Conservation (phyloP, 2,888 invertebrate species). For the Dyspetes luteomarginatus region DNA sequence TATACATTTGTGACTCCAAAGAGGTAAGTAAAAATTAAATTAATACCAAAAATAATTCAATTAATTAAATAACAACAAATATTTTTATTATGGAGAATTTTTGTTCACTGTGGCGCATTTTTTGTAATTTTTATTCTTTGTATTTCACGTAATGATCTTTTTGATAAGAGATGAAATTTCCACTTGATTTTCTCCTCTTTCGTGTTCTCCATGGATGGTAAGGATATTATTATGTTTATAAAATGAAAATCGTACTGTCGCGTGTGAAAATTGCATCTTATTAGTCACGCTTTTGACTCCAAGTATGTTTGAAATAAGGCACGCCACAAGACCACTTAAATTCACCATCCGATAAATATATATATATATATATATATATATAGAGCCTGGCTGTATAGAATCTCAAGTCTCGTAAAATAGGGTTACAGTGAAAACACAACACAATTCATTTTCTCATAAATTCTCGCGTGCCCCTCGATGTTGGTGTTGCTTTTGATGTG, state of each 20-base stretch:
- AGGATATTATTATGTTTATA: not conserved
- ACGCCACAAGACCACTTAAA: constrained; percentile 49
- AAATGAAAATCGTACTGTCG: constrained; percentile 2
- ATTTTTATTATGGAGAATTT: not conserved
- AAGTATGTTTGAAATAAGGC: constrained; percentile 46
- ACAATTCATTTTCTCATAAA: constrained; percentile 77
- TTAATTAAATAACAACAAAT: not conserved
- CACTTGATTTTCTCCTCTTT: not conserved
- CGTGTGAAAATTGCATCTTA: constrained; percentile 54
- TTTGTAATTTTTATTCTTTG: not conserved
- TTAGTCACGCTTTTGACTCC: constrained; percentile 35
- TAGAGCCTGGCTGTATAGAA: constrained; percentile 24
- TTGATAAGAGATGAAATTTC: not conserved
- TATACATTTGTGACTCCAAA: not conserved
- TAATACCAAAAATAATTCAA: constrained; percentile 1
- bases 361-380: too few species aligned
- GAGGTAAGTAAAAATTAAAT: not conserved
- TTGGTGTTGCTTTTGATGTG: not conserved
- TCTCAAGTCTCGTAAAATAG: constrained; percentile 64
- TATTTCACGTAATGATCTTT: not conserved
- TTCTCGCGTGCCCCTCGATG: constrained; percentile 66
- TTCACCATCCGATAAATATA: constrained; percentile 14
- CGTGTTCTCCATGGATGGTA: too few species aligned
- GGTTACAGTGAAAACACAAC: constrained; percentile 73
- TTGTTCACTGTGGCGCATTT: not conserved